These are phyloP conservation scores for Ptychoptera albimana DNA, from an alignment of 2,888 invertebrate genomes.

Conservation along the genomic window DNA sequence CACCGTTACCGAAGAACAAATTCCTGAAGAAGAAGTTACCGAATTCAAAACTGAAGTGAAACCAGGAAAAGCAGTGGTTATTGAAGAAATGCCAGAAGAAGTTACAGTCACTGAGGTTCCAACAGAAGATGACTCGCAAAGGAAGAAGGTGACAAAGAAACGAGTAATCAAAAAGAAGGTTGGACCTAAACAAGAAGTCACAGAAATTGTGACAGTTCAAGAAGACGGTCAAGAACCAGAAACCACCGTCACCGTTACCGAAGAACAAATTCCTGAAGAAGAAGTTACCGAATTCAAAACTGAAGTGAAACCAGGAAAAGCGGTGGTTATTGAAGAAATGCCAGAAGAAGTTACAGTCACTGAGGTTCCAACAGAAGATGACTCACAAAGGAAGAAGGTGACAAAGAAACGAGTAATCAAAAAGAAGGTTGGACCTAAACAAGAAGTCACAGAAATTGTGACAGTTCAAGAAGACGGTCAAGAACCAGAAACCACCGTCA, in stretches of 20 bases:
- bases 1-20: conserved; percentile 16
- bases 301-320: background rate
- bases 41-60: background rate
- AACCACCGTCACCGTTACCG: conserved; percentile 16
- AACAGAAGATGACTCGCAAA: conserved; percentile 21
- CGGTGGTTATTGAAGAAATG: too few relatives aligned
- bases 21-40: conserved; percentile 13
- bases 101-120: conserved; percentile 26
- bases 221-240: conserved; percentile 25
- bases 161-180: conserved; percentile 22
- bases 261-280: conserved; percentile 17
- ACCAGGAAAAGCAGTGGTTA: conserved; percentile 8
- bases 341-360: too few relatives aligned
- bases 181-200: conserved; percentile 20
- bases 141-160: conserved; percentile 18
- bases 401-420: too few relatives aligned
- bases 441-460: too few relatives aligned
- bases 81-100: conserved; percentile 15
- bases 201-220: conserved; percentile 23
- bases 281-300: background rate
- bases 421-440: too few relatives aligned
- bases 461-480: too few relatives aligned
- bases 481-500: too few relatives aligned
- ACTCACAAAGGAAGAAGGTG: too few relatives aligned
- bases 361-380: too few relatives aligned